These are phyloP conservation scores for Acipenser ruthenus DNA, from an alignment of 2,797 vertebrate species.

Conservation along the genomic window DNA sequence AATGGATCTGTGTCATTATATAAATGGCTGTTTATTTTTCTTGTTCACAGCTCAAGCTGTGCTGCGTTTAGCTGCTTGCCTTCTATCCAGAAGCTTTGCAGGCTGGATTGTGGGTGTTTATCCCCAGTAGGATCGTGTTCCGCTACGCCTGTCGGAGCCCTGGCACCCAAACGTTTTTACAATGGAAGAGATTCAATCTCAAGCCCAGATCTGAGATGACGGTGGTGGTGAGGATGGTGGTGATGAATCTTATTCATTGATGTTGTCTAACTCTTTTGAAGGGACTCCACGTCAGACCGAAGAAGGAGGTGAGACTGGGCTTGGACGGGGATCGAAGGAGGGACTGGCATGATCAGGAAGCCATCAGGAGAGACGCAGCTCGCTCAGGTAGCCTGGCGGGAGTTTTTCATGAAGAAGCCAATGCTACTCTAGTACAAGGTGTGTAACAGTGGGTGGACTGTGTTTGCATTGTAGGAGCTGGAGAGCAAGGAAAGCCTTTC, in stretches of 20 bases:
- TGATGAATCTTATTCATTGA: too few relatives aligned
- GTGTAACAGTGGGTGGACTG: constrained; percentile 13
- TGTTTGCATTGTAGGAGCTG: constrained; percentile 61
- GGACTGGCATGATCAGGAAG: constrained; percentile 84
- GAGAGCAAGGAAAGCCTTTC: constrained; percentile 83
- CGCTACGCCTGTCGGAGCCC: not conserved
- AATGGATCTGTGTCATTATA: not conserved
- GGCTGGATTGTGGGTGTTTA: not conserved
- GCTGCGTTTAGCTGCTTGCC: constrained; percentile 32
- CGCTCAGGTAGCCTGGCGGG: constrained; percentile 57
- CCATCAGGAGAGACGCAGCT: constrained; percentile 69
- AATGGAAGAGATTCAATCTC: too few relatives aligned
- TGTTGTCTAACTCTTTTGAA: constrained; percentile 24
- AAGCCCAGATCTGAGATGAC: too few relatives aligned
- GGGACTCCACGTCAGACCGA: constrained; percentile 55
- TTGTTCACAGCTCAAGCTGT: constrained; percentile 28
- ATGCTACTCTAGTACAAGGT: not conserved
- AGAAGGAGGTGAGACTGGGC: constrained; percentile 51
- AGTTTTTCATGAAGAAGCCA: not conserved
- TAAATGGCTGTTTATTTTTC: not conserved
- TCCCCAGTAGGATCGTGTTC: not conserved
- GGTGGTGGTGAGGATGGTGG: too few relatives aligned
- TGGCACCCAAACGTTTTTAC: not conserved
- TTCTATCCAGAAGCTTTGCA: not conserved
- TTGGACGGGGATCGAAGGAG: constrained; percentile 55